Conservation (phyloP, 2,113 vertebrate genomes). For the Puma concolor region DNA sequence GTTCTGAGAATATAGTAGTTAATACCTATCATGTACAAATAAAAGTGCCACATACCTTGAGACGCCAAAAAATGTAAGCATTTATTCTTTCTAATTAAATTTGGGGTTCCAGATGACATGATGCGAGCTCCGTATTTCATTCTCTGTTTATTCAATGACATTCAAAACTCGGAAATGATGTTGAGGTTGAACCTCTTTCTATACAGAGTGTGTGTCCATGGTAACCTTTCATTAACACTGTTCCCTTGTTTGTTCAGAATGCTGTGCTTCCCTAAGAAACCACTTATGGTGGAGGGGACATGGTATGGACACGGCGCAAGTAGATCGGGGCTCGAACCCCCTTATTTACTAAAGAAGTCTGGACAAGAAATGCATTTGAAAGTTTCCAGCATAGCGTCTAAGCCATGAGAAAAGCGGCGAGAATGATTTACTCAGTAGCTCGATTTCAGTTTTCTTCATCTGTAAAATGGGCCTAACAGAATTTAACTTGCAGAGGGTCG, state of each 20-base stretch:
- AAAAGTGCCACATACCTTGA: not conserved
- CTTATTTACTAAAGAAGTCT: not conserved
- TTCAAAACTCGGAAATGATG: not conserved
- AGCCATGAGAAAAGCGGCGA: not conserved
- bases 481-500: not conserved
- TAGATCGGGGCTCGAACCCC: accelerated
- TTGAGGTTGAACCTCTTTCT: not conserved
- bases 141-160: not conserved
- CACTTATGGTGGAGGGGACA: not conserved
- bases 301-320: too few species aligned
- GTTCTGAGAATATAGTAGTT: not conserved
- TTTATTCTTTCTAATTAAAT: constrained; percentile 25
- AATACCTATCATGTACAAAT: not conserved
- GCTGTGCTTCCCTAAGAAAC: not conserved
- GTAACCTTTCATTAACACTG: not conserved
- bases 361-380: not conserved
- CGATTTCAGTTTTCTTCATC: not conserved
- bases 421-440: not conserved
- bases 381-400: not conserved
- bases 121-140: not conserved
- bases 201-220: too few species aligned
- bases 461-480: not conserved
- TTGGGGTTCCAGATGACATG: not conserved
- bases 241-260: not conserved
- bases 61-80: not conserved